These are phyloP conservation scores for Coreius guichenoti DNA, from an alignment of 2,797 vertebrate species.

Conservation along the genomic window DNA sequence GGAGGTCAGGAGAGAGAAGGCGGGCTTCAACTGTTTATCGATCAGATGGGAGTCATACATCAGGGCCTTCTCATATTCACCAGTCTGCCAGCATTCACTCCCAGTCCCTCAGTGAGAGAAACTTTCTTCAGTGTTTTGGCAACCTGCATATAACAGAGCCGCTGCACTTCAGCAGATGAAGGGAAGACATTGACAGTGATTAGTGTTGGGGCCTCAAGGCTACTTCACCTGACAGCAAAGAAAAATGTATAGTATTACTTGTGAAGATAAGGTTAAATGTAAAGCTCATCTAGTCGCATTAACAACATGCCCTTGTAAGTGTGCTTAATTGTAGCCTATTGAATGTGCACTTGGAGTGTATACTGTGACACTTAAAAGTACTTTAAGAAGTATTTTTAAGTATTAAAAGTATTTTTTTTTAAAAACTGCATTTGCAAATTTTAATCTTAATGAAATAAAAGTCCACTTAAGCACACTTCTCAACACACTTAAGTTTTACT, in stretches of 20 bases:
- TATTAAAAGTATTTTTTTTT: not conserved
- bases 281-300: not conserved
- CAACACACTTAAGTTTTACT: not conserved
- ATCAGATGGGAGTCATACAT: slow-evolving; percentile 55
- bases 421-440: not conserved
- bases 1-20: slow-evolving; percentile 35
- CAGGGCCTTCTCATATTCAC: slow-evolving; percentile 44
- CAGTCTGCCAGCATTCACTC: slow-evolving; percentile 41
- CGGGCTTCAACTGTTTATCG: slow-evolving; percentile 51
- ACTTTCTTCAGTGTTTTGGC: slow-evolving; percentile 46
- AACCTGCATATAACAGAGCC: slow-evolving; percentile 23
- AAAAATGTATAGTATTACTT: slow-evolving; percentile 28
- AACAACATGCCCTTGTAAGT: not conserved
- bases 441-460: not conserved
- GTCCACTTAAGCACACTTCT: not conserved
- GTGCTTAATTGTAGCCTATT: not conserved
- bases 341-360: not conserved
- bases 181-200: slow-evolving; percentile 44
- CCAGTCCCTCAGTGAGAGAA: slow-evolving; percentile 46
- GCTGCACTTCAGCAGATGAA: slow-evolving; percentile 43
- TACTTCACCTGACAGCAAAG: slow-evolving; percentile 36
- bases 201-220: slow-evolving; percentile 36
- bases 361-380: not conserved
- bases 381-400: not conserved
- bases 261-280: not conserved